Percentiles rank a stretch among this genome's conserved stretches.
These are phyloP conservation scores for Oryctes rhinoceros DNA, from an alignment of 1,140 invertebrate genomes.

Conservation along the genomic window DNA sequence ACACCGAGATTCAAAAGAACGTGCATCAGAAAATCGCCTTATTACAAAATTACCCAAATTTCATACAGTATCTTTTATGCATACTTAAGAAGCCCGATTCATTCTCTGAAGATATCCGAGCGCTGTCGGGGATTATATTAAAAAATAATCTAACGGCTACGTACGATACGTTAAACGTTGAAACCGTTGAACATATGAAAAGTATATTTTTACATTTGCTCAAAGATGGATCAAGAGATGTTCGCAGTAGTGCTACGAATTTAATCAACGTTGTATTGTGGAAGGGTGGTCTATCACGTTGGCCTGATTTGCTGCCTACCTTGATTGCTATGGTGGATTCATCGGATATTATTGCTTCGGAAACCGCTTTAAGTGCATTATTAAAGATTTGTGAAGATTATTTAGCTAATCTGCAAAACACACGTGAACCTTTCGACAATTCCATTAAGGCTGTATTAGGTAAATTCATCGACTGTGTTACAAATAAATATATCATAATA, in stretches of 20 bases:
- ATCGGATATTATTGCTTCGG: slow-evolving; percentile 49
- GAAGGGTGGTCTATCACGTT: slow-evolving; percentile 54
- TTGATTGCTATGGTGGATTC: slow-evolving; percentile 52
- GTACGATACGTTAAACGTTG: slow-evolving; percentile 50
- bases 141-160: slow-evolving; percentile 56
- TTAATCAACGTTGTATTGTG: slow-evolving; percentile 54
- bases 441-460: slow-evolving; percentile 43
- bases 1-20: slow-evolving; percentile 56
- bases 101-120: slow-evolving; percentile 55
- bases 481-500: slow-evolving; percentile 41
- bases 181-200: slow-evolving; percentile 52
- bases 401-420: slow-evolving; percentile 40
- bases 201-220: slow-evolving; percentile 55
- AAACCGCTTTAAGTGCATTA: slow-evolving; percentile 56
- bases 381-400: slow-evolving; percentile 58
- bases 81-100: slow-evolving; percentile 52
- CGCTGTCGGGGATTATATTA: slow-evolving; percentile 56
- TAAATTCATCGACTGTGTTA: slow-evolving; percentile 47
- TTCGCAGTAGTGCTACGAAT: slow-evolving; percentile 56
- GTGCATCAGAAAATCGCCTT: slow-evolving; percentile 56
- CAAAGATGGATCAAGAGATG: slow-evolving; percentile 56
- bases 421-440: slow-evolving; percentile 38
- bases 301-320: slow-evolving; percentile 55
- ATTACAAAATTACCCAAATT: slow-evolving; percentile 56
- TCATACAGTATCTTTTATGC: slow-evolving; percentile 56